These are phyloP conservation scores for Hypotaenidia philippensis DNA, from an alignment of 2,797 vertebrate genomes.

Conservation along the genomic window DNA sequence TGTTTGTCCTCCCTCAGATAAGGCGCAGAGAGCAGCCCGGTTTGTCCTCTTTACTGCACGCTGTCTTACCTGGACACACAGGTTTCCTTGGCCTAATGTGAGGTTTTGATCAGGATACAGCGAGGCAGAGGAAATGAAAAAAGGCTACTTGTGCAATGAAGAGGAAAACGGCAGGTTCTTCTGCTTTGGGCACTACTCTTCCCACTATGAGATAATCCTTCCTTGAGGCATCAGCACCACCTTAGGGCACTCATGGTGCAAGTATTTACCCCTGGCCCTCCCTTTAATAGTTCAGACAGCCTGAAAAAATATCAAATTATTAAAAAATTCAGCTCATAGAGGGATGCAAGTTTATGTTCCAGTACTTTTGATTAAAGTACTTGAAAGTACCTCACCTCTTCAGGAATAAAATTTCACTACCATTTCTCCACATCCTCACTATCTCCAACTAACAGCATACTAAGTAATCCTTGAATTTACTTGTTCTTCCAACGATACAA, in stretches of 20 bases:
- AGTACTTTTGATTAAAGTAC: background rate
- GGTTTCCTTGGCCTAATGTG: background rate
- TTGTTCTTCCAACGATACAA: accelerated
- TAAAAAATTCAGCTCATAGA: background rate
- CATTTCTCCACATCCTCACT: background rate
- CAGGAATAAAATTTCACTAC: background rate
- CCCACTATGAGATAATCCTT: background rate
- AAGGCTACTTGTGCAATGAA: background rate
- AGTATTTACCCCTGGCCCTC: background rate
- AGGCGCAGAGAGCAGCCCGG: background rate
- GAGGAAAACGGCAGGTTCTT: slow-evolving; percentile 42
- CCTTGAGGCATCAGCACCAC: background rate
- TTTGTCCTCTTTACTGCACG: background rate
- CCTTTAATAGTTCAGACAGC: background rate
- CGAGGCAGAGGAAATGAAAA: background rate
- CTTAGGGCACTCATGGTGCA: slow-evolving; percentile 8
- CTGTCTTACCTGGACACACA: background rate
- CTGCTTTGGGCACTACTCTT: slow-evolving; percentile 25
- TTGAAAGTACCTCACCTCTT: background rate
- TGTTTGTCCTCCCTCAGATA: background rate
- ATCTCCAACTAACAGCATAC: background rate
- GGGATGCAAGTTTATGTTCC: background rate
- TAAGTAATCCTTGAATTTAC: background rate
- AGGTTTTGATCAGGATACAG: background rate
- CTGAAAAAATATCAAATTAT: background rate